Base-by-base conservation (phyloP, 2,888 invertebrate species). In the Scelioninae gen. 1 region DNA sequence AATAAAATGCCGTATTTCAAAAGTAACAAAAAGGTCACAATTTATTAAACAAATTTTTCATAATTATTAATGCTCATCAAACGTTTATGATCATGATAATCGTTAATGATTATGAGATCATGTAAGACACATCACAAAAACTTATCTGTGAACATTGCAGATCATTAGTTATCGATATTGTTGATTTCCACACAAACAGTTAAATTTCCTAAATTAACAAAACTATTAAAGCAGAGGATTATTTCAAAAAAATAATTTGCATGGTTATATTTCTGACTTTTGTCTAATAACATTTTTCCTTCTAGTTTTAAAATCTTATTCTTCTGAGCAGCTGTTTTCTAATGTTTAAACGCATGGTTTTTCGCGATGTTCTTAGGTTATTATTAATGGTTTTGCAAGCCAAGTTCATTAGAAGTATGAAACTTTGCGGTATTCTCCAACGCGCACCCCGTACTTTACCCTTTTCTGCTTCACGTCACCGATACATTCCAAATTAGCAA, bases 301-400 rank as follows among this genome's bases (percentile, higher is more conserved):
- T 43, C n/a, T 38, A 10, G 13, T 38, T 13, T 16, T 56, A 56
- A 53, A 58, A 60, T 76, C 65, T 40, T 38, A 65, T 62, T 10
- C 16, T 65, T 49, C 9, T 8, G 32, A 55, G 45, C 13, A 32
- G 45, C 7, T 65, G 65, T 76, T 76, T 68, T 72, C 72, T 34
- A 55, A 60, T 72, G 23, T 32, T 49, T 11, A 2, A 32, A 10
- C n/a, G 45, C 55, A 55, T 9, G 49, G 62, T 82, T 85, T 83
- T 85, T 83, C 77, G 66, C 45, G 55, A 60, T 83, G 83, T 85
- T 85, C 86, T 84, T 84, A 83, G 85, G 88, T 91, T 91, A 91
- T 91, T 91, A 91, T 91, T 91, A 91, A 91, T 91, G 91, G 91
- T 90, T 90, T 88, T 86, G 86, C 88, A 86, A 88, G 89, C 88